Evolutionary conservation across 2,113 vertebrate genomes (phyloP), one percentile per base, ranked within the genome.

Genomic region (Onychostruthus taczanowskii): DNA sequence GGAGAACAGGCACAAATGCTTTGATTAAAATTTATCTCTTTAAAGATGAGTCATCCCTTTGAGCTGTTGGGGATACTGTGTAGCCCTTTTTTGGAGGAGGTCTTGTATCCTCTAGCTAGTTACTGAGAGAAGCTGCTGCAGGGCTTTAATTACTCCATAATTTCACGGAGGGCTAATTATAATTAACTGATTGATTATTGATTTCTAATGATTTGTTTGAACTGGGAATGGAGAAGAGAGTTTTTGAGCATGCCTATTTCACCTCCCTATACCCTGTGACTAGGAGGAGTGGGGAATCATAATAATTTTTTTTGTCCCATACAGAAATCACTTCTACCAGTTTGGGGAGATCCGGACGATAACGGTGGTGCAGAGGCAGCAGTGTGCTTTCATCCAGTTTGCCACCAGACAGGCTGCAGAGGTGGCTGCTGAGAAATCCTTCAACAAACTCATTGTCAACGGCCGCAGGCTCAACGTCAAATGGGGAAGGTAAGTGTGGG

Each of bases 371-470:
- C 99, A 99, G 95, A 98, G 99, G 91, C 99, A 99, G 77, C 99
- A 99, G 46, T 99, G 99, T 73, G 99, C 99, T 28, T 99, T 99
- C 93, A 99, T 99, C 96, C 99, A 99, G 98, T 99, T 99, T 77
- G 99, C 99, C 79, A 99, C 99, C 2, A 97, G 99, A 9, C 99
- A 99, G 70, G 96, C 99, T 13, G 99, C 99, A 3, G 99, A 99
- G 85, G 98, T 98, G 66, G 99, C 99, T 23, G 99, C 99, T 1
- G 99, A 99, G 97, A 99, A 99, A 95, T 99, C 99, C 61, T 99
- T 99, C 96, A 99, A 99, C 96, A 99, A 99, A 80, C 98, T 99
- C 75, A 99, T 99, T 58, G 98, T 99, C 90, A 99, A 99, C 0
- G 99, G 99, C 23, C 98, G 99, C 37, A 98, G 99, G 49, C 99